Evolutionary conservation across 1,140 invertebrate species (phyloP).

Genomic region (Bilobella aurantiaca): DNA sequence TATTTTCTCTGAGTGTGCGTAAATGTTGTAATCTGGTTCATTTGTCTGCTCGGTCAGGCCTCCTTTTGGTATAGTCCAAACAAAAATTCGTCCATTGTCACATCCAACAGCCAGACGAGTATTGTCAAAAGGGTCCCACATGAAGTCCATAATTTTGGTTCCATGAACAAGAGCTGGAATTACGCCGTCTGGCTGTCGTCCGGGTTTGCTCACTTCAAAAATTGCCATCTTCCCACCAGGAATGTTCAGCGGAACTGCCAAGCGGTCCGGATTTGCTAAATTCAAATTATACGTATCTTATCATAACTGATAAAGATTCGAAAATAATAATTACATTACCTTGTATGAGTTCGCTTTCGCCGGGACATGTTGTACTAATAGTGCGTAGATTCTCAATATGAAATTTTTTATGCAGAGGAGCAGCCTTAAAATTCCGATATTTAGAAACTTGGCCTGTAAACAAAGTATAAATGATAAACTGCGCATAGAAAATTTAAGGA

Average conservation of each 20-base stretch:
- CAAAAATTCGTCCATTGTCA: conserved; percentile 75
- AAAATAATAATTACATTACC: conserved; percentile 50
- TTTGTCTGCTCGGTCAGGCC: conserved; percentile 63
- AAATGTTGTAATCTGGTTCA: conserved; percentile 48
- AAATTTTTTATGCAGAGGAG: conserved; percentile 72
- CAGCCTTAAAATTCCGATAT: conserved; percentile 83
- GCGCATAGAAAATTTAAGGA: no score
- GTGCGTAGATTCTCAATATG: conserved; percentile 88
- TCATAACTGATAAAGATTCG: no score
- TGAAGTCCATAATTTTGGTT: conserved; percentile 78
- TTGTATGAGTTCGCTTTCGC: conserved; percentile 86
- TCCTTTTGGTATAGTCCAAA: conserved; percentile 66
- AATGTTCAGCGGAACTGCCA: conserved; percentile 75
- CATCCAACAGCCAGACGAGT: conserved; percentile 67
- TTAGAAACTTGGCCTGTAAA: conserved; percentile 73
- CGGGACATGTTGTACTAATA: conserved; percentile 77
- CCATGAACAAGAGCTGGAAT: conserved; percentile 77
- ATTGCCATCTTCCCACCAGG: conserved; percentile 81
- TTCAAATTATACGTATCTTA: background rate
- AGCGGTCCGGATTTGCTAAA: conserved; percentile 67
- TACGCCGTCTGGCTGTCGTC: conserved; percentile 65
- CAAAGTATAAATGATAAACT: no score
- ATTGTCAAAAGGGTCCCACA: conserved; percentile 83
- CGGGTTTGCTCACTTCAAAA: conserved; percentile 67
- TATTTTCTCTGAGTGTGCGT: conserved; percentile 77